Evolutionary conservation across 2,113 vertebrate species (phyloP).

Genomic region (Numenius arquata): DNA sequence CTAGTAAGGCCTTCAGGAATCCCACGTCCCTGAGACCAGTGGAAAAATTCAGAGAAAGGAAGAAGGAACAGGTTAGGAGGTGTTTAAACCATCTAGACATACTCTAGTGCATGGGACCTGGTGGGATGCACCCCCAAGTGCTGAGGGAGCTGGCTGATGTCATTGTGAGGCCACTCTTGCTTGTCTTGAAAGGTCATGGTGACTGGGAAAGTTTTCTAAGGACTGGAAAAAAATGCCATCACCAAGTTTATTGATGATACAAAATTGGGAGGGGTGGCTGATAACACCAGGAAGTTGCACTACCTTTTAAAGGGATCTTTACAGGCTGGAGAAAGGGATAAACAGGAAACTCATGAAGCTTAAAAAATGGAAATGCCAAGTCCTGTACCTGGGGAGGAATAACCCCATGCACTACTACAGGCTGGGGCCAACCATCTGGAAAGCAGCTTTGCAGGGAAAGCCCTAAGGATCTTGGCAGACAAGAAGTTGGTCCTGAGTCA

Average conservation of each 20-base stretch:
- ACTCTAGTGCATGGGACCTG: neutral
- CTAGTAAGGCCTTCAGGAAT: neutral
- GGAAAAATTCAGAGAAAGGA: neutral
- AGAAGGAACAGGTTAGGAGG: neutral
- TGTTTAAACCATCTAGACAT: neutral
- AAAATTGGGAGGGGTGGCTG: neutral
- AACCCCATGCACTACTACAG: neutral
- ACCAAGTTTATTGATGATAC: neutral
- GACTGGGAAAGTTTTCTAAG: neutral
- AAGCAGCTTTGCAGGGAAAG: neutral
- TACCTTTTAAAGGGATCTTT: neutral
- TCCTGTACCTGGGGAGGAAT: neutral
- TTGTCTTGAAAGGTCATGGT: neutral
- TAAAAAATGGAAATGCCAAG: neutral
- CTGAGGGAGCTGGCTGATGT: neutral
- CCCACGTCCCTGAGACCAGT: neutral
- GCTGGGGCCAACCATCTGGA: neutral
- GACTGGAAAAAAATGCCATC: neutral
- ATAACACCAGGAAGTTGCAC: neutral
- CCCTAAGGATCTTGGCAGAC: neutral
- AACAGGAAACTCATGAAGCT: neutral
- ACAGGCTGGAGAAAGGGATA: neutral
- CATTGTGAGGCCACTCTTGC: neutral
- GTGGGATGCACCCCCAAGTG: neutral
- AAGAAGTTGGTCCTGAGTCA: neutral